Percentiles rank a stretch among this genome's conserved stretches.
These are phyloP conservation scores for Chunga burmeisteri DNA, from an alignment of 2,113 vertebrate species.

Conservation along the genomic window DNA sequence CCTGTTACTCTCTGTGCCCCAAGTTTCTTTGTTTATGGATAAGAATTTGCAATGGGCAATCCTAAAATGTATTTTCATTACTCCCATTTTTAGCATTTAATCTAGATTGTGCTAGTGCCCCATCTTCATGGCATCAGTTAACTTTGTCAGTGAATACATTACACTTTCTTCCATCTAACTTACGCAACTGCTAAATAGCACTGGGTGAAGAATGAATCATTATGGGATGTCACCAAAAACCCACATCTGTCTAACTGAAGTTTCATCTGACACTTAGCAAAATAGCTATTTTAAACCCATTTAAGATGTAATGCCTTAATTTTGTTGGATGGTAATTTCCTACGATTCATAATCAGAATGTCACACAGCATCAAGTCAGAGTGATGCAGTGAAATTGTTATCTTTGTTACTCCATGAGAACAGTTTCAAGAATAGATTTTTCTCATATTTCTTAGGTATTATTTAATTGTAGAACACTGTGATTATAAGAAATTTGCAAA, in stretches of 20 bases:
- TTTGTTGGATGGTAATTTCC: background rate
- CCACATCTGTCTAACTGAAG: background rate
- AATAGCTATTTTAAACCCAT: background rate
- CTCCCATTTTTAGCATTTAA: background rate
- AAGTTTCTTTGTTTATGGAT: background rate
- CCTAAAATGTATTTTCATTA: background rate
- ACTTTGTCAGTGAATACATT: background rate
- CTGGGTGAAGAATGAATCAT: background rate
- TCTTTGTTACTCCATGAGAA: background rate
- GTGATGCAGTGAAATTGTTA: background rate
- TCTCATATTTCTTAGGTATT: background rate
- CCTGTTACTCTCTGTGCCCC: background rate
- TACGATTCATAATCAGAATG: background rate
- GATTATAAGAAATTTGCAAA: background rate
- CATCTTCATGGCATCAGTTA: background rate
- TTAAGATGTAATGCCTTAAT: background rate
- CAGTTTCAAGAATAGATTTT: background rate
- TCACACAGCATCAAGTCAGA: background rate
- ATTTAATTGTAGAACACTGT: background rate
- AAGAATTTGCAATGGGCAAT: background rate
- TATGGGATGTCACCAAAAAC: background rate
- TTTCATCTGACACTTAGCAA: background rate
- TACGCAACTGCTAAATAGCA: background rate
- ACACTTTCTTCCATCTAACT: background rate
- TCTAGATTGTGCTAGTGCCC: background rate